Percentiles rank a stretch among this genome's conserved stretches.
Conservation (phyloP, 2,888 invertebrate genomes). For the Protodeltote pygarga region DNA sequence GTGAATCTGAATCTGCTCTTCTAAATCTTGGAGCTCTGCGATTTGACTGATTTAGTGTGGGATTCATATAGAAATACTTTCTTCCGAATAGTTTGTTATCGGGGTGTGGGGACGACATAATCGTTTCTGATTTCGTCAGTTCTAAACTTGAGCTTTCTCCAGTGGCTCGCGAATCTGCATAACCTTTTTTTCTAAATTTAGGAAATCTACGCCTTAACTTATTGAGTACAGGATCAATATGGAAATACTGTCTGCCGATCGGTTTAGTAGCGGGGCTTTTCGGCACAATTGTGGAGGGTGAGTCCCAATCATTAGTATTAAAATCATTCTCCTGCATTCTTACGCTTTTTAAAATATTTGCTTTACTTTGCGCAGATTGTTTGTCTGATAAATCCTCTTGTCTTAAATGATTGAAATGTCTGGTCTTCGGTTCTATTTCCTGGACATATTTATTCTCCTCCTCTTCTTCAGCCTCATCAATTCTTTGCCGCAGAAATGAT, state of each 20-base stretch:
- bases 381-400: conserved; percentile 16
- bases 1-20: neutral
- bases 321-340: conserved; percentile 17
- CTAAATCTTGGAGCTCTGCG: conserved; percentile 17
- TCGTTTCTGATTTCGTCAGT: too few relatives aligned
- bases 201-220: conserved; percentile 31
- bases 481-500: conserved; percentile 30
- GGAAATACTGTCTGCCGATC: conserved; percentile 35
- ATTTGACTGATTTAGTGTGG: conserved; percentile 56
- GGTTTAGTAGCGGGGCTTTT: too few relatives aligned
- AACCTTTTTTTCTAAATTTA: conserved; percentile 7
- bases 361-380: conserved; percentile 11
- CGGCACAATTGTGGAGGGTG: conserved; percentile 1
- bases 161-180: neutral
- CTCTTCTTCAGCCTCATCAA: too few relatives aligned
- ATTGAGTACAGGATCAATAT: conserved; percentile 63
- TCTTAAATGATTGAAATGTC: conserved; percentile 1
- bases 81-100: conserved; percentile 7
- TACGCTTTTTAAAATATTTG: conserved; percentile 15
- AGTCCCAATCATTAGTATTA: conserved; percentile 12
- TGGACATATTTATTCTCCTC: too few relatives aligned
- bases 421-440: too few relatives aligned
- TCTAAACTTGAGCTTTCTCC: conserved; percentile 42
- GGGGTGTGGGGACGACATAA: too few relatives aligned
- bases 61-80: conserved; percentile 55